Conservation (phyloP, 2,888 invertebrate species). For the Atrina japonica region DNA sequence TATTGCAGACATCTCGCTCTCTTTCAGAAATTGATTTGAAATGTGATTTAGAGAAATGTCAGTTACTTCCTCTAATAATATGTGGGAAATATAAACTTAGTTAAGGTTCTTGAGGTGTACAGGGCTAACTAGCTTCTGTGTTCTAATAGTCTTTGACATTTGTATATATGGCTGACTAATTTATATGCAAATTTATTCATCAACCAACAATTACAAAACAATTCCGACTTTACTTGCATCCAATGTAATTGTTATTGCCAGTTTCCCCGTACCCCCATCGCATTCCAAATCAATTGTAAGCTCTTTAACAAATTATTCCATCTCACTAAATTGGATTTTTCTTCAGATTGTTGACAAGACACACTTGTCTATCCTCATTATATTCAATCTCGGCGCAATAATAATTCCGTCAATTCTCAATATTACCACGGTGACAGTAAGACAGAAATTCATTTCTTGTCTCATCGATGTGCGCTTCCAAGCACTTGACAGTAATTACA, state of each 20-base stretch:
- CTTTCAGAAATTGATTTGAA: no score
- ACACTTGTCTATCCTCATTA: constrained; percentile 42
- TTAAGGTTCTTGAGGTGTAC: no score
- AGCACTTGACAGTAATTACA: constrained; percentile 38
- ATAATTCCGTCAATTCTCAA: constrained; percentile 42
- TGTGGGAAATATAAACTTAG: no score
- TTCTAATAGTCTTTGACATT: no score
- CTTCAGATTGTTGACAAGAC: constrained; percentile 37
- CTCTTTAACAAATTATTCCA: constrained; percentile 47
- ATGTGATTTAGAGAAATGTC: no score
- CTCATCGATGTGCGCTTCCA: constrained; percentile 30
- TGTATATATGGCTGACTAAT: constrained; percentile 2
- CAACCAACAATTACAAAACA: not conserved
- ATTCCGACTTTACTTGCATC: constrained; percentile 25
- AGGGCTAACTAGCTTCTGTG: no score
- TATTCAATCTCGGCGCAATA: constrained; percentile 37
- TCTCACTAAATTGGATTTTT: constrained; percentile 47
- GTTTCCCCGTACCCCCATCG: constrained; percentile 30
- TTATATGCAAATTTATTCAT: constrained; percentile 46
- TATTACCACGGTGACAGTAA: constrained; percentile 33
- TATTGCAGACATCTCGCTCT: no score
- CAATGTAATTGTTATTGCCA: constrained; percentile 32
- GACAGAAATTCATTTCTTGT: constrained; percentile 35
- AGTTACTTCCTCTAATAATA: no score
- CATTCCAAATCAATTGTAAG: constrained; percentile 42